Conservation (phyloP, 2,797 vertebrate species). For the Malurus splendens region DNA sequence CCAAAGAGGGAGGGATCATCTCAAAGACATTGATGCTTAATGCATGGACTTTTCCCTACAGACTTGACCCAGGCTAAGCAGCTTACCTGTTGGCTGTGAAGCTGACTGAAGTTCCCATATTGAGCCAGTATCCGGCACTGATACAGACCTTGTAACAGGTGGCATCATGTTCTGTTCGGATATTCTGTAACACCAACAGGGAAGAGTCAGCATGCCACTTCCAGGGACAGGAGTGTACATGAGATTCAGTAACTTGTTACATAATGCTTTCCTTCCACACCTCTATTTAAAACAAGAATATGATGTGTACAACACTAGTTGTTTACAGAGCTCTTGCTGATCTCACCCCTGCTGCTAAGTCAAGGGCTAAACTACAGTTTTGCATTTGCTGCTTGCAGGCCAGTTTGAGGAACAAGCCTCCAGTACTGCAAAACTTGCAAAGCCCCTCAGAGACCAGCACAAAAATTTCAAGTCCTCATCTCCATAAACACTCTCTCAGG, state of each 20-base stretch:
- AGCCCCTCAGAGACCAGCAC: neutral
- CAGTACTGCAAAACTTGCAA: neutral
- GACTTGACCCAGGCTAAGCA: neutral
- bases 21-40: neutral
- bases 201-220: constrained; percentile 38
- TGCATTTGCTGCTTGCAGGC: neutral
- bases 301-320: neutral
- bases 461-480: neutral
- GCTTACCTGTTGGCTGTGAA: constrained; percentile 85
- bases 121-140: constrained; percentile 90
- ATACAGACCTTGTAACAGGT: constrained; percentile 88
- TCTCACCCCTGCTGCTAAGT: neutral
- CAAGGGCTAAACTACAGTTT: neutral
- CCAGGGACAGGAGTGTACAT: neutral
- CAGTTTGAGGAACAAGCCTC: neutral
- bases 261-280: constrained; percentile 3
- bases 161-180: constrained; percentile 83
- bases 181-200: constrained; percentile 71
- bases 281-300: constrained; percentile 22
- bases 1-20: neutral
- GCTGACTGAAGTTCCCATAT: constrained; percentile 96
- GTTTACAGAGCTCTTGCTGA: neutral
- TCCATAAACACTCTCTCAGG: neutral
- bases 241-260: constrained; percentile 9
- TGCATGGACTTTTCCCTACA: neutral